These are phyloP conservation scores for Leptonema lineaticorne DNA, from an alignment of 1,140 invertebrate genomes.

Conservation along the genomic window DNA sequence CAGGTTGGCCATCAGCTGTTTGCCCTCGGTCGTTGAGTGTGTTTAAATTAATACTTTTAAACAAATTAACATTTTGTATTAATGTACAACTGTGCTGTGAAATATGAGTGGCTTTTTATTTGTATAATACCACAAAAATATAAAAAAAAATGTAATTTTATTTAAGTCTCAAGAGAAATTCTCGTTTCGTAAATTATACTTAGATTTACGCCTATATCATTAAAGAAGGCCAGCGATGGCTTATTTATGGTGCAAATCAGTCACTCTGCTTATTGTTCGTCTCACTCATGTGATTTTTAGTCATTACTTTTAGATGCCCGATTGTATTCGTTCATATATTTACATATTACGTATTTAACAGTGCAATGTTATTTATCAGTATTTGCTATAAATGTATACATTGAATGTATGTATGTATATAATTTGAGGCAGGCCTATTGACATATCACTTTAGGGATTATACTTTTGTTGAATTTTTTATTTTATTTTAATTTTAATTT, in stretches of 20 bases:
- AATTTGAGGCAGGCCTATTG: conserved; percentile 15
- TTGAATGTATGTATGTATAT: conserved; percentile 6
- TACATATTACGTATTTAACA: too few relatives aligned
- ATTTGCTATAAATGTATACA: conserved; percentile 3
- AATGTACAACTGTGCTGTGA: conserved; percentile 44
- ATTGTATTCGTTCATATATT: neutral
- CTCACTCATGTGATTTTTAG: conserved; percentile 24
- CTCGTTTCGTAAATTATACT: conserved; percentile 39
- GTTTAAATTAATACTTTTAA: conserved; percentile 25
- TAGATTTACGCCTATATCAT: conserved; percentile 39
- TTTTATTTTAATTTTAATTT: neutral
- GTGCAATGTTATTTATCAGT: conserved; percentile 30
- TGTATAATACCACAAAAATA: conserved; percentile 44
- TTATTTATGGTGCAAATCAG: conserved; percentile 41
- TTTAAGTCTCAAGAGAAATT: conserved; percentile 41
- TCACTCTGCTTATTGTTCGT: conserved; percentile 37
- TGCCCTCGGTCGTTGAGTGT: conserved; percentile 20
- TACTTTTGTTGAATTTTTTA: neutral
- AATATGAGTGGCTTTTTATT: conserved; percentile 44
- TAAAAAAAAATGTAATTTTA: conserved; percentile 40
- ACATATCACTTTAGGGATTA: conserved; percentile 23
- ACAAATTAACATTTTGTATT: conserved; percentile 43
- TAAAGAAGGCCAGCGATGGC: conserved; percentile 24
- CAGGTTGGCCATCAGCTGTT: conserved; percentile 20
- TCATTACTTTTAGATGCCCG: conserved; percentile 30